Conservation (phyloP, 2,888 invertebrate genomes). For the Himalopsyche tibetana region DNA sequence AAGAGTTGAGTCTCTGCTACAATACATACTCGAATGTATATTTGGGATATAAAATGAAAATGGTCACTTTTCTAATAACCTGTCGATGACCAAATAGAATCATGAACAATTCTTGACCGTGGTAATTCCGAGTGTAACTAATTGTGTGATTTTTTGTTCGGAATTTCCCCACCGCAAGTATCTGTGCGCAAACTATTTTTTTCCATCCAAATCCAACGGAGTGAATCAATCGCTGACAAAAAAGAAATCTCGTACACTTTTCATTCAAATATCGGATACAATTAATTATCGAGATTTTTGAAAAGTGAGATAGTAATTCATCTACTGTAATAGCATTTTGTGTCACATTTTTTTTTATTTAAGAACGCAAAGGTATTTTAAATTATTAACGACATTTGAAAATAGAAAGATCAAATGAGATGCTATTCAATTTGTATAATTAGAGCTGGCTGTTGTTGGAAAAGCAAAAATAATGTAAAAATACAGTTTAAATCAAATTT, state of each 20-base stretch:
- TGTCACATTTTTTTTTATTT: not conserved
- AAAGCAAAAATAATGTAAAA: not conserved
- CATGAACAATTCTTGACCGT: not conserved
- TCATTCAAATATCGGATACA: constrained; percentile 40
- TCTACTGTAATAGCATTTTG: not conserved
- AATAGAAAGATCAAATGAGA: constrained; percentile 10
- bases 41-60: too few relatives aligned
- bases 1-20: too few relatives aligned
- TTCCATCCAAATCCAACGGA: not conserved
- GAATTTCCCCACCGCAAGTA: not conserved
- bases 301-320: constrained; percentile 13
- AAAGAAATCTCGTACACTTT: not conserved
- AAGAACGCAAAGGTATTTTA: not conserved
- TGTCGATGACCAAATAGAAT: not conserved
- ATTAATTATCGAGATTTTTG: constrained; percentile 38
- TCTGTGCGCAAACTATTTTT: constrained; percentile 24
- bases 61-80: not conserved
- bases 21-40: too few relatives aligned
- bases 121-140: not conserved
- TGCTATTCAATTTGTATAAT: constrained; percentile 9
- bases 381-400: constrained; percentile 13
- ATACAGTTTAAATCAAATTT: not conserved
- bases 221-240: constrained; percentile 27
- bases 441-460: not conserved
- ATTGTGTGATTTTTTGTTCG: not conserved